phyloP scores from a whole-genome alignment of 53 echinoderm and acorn worm genomes.

The Zoroaster sp. region DNA sequence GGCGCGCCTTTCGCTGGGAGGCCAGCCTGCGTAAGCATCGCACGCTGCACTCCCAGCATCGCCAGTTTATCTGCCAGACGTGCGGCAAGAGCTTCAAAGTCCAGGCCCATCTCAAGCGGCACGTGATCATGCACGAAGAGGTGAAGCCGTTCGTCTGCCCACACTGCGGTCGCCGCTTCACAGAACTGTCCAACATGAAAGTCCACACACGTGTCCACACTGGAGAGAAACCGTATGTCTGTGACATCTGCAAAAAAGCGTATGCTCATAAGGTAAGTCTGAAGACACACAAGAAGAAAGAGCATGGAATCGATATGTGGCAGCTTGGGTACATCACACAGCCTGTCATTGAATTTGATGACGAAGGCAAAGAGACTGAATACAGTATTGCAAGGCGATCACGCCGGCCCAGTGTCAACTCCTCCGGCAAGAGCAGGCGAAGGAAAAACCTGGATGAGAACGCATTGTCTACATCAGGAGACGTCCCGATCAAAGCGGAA shows the following conservation, averaged over 20 bases:
- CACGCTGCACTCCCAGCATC: conserved; percentile 58
- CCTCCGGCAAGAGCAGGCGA: conserved; percentile 8
- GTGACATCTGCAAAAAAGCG: conserved; percentile 49
- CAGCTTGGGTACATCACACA: conserved; percentile 49
- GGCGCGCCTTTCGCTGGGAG: conserved; percentile 54
- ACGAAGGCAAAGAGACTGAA: conserved; percentile 47
- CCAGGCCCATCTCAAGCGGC: conserved; percentile 50
- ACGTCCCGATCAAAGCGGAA: neutral
- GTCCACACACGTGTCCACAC: conserved; percentile 61
- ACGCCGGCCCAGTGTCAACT: conserved; percentile 33
- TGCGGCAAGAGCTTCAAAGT: conserved; percentile 63
- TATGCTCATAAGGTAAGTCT: conserved; percentile 66
- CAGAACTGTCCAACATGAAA: conserved; percentile 55
- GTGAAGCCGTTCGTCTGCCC: conserved; percentile 63
- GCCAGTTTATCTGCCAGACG: conserved; percentile 59
- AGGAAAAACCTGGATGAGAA: neutral
- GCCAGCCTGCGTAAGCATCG: conserved; percentile 63
- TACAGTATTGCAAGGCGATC: conserved; percentile 42
- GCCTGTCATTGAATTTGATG: conserved; percentile 51
- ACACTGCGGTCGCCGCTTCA: conserved; percentile 58
- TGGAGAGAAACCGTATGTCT: conserved; percentile 63
- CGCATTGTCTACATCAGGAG: neutral
- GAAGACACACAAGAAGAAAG: conserved; percentile 70
- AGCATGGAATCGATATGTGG: conserved; percentile 63
- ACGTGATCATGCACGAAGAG: conserved; percentile 55